A percentile compares a stretch with the other conserved stretches of the same genome.
These are phyloP conservation scores for Myripristis jacobus DNA, from an alignment of 2,797 vertebrate genomes.

Conservation along the genomic window DNA sequence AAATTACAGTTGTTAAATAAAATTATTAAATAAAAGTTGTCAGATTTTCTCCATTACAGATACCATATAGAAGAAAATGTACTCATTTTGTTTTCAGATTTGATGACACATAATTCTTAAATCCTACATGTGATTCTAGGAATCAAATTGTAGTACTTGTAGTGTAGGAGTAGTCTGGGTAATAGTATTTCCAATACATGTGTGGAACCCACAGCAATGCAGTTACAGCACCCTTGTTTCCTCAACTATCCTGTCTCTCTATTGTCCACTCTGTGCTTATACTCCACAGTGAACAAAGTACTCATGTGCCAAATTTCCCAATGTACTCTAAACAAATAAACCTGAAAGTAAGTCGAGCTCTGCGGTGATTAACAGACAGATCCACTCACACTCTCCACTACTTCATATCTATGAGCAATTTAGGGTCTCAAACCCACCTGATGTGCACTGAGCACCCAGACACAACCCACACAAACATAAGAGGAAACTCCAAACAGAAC, in stretches of 20 bases:
- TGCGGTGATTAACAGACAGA: no score
- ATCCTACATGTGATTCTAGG: not conserved
- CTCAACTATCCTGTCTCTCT: not conserved
- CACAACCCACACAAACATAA: no score
- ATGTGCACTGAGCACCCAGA: no score
- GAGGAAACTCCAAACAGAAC: no score
- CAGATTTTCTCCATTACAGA: no score
- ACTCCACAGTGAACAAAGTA: not conserved
- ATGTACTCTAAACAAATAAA: slow-evolving; percentile 30
- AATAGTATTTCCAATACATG: not conserved
- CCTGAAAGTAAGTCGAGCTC: not conserved
- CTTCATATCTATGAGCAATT: no score
- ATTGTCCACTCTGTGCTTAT: not conserved
- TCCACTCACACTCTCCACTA: no score
- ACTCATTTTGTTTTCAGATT: not conserved
- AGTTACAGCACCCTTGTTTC: not conserved
- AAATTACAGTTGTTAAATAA: no score
- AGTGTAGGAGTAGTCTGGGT: not conserved
- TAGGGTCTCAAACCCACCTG: no score
- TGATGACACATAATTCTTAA: not conserved
- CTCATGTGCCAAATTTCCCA: not conserved
- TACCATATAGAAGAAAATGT: not conserved
- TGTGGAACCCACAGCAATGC: not conserved
- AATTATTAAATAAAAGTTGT: no score
- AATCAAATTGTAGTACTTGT: not conserved